A percentile compares a stretch with the other conserved stretches of the same genome.
These are phyloP conservation scores for Cephus runcator DNA, from an alignment of 2,888 invertebrate genomes.

Conservation along the genomic window DNA sequence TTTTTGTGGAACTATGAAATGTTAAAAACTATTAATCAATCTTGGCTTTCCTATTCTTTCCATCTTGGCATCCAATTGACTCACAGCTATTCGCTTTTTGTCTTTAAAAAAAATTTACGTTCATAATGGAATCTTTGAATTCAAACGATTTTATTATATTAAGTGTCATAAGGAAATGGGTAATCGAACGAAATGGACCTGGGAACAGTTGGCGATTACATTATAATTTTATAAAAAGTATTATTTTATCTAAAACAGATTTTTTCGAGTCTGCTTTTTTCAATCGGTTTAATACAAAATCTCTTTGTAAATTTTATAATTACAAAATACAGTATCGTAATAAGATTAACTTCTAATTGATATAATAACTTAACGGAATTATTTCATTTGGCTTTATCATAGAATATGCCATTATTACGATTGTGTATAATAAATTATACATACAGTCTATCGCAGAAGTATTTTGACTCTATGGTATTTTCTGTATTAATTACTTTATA, in stretches of 20 bases:
- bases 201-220: neutral
- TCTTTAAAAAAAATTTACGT: neutral
- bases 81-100: neutral
- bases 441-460: no score
- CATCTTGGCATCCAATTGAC: neutral
- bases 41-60: neutral
- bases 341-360: no score
- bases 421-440: no score
- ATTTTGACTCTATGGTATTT: no score
- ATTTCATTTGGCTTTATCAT: no score
- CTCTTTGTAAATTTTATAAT: no score
- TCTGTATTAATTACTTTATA: no score
- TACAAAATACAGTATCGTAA: no score
- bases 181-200: neutral
- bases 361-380: neutral
- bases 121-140: neutral
- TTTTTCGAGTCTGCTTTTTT: no score
- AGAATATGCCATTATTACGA: no score
- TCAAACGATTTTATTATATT: neutral
- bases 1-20: neutral
- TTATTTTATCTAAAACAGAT: no score
- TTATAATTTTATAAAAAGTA: neutral
- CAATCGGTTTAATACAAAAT: no score
- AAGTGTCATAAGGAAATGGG: neutral
- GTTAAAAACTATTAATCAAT: neutral